These are phyloP conservation scores for Temnothorax rugatulus DNA, from an alignment of 2,888 invertebrate species.

Conservation along the genomic window DNA sequence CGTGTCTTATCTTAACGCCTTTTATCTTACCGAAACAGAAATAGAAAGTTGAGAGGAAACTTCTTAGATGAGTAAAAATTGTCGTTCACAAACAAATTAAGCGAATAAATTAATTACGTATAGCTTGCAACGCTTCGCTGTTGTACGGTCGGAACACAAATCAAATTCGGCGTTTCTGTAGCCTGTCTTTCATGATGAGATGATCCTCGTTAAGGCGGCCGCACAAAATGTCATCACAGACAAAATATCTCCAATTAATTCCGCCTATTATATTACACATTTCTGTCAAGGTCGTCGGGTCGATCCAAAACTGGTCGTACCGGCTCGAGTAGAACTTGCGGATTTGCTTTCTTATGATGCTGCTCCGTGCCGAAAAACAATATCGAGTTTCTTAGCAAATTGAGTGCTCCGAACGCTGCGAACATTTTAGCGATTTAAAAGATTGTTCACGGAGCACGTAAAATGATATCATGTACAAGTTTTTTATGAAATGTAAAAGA, in stretches of 20 bases:
- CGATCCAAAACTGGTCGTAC: constrained; percentile 63
- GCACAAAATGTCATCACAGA: constrained; percentile 50
- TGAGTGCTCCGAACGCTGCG: neutral
- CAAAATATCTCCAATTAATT: constrained; percentile 68
- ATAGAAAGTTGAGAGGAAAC: neutral
- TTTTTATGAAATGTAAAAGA: neutral
- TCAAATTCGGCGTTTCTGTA: constrained; percentile 28
- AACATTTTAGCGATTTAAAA: constrained; percentile 1
- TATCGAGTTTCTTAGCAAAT: constrained; percentile 15
- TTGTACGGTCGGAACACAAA: neutral
- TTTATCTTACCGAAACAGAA: constrained; percentile 2
- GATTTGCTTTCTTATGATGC: constrained; percentile 56
- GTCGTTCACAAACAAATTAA: neutral
- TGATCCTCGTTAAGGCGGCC: constrained; percentile 24
- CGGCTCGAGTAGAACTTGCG: constrained; percentile 45
- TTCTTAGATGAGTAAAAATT: neutral
- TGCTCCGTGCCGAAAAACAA: constrained; percentile 13
- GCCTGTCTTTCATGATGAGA: constrained; percentile 18
- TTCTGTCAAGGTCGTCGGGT: constrained; percentile 67
- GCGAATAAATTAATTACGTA: neutral
- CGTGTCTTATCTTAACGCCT: neutral
- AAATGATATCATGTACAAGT: neutral
- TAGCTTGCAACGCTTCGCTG: neutral
- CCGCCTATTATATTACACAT: constrained; percentile 69
- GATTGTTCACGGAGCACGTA: neutral